Evolutionary conservation across 1,140 invertebrate genomes (phyloP), one percentile per base, ranked within the genome.

Genomic region (Bombus turneri): DNA sequence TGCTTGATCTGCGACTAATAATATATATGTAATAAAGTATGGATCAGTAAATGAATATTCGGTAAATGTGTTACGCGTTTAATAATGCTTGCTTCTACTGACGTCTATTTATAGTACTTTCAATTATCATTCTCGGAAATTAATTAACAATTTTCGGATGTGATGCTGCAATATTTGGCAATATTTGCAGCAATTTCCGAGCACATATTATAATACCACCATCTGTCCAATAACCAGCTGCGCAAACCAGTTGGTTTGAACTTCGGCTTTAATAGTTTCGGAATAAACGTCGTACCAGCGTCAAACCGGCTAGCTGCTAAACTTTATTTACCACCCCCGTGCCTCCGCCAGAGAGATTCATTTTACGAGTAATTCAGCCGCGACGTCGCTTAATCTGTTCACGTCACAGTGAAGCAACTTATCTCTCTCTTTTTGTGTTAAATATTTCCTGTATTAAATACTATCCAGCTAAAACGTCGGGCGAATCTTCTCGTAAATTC

Each of bases 301-400:
- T 86, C 85, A 91, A 89, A 87, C 86, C 66, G 86, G 81, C 74
- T 79, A 87, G 87, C 91, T 85, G 86, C 74, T 88, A 86, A 93
- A 92, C 81, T 92, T 93, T 92, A 93, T 93, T 91, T 91, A 92
- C 85, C 89, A 87, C 83, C 85, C 87, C 86, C 83, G 78, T 75
- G 64, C 64, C 83, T 69, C 59, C 81, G 81, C 88, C 73, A 73
- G 81, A 78, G 62, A 37, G 89, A 85, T 82, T 47, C 85, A 86
- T 87, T 93, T 93, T 93, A 92, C 88, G 92, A 92, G 82, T 57
- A 81, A 87, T 83, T 88, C 90, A 91, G 83, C 86, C 90, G 87
- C 86, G 85, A 88, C 86, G 80, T 28, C 68, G 86, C 77, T 88
- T 89, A 88, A 88, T 86, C 79, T 86, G 75, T 91, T 80, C 86